Evolutionary conservation across 2,113 vertebrate genomes (phyloP).

Genomic region (Pseudorasbora parva): DNA sequence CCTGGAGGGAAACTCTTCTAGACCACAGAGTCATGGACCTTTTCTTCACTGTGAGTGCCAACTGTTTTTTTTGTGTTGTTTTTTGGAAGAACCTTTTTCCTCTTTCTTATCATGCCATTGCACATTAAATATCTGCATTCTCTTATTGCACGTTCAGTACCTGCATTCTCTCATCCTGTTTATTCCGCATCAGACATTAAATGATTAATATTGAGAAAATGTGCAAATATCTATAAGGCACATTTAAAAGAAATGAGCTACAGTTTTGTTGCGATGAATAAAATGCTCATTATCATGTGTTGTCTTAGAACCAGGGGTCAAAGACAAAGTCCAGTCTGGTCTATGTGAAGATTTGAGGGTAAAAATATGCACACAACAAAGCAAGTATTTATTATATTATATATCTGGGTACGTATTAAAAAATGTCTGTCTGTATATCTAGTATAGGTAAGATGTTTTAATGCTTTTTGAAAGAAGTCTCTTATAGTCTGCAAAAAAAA

Average conservation of each 20-base stretch:
- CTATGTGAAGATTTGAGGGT: not conserved
- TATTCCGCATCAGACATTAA: not conserved
- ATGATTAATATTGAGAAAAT: not conserved
- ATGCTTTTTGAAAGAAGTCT: not conserved
- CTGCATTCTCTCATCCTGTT: too few species aligned
- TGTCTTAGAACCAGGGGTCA: not conserved
- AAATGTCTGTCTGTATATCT: not conserved
- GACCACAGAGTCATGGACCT: slow-evolving; percentile 98
- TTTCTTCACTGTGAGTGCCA: slow-evolving; percentile 95
- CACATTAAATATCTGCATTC: not conserved
- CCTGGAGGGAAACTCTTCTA: slow-evolving; percentile 96
- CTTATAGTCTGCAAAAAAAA: not conserved
- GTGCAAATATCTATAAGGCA: not conserved
- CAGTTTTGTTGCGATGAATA: not conserved
- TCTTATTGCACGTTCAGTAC: too few species aligned
- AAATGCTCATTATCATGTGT: not conserved
- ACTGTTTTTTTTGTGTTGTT: not conserved
- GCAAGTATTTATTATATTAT: not conserved
- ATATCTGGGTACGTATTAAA: not conserved
- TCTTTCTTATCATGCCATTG: not conserved
- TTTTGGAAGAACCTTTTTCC: not conserved
- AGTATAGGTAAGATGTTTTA: not conserved
- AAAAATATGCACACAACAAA: not conserved
- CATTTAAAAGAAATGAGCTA: not conserved
- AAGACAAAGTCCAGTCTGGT: not conserved